Conservation (phyloP, 2,888 invertebrate genomes). For the Stratiomys singularior region DNA sequence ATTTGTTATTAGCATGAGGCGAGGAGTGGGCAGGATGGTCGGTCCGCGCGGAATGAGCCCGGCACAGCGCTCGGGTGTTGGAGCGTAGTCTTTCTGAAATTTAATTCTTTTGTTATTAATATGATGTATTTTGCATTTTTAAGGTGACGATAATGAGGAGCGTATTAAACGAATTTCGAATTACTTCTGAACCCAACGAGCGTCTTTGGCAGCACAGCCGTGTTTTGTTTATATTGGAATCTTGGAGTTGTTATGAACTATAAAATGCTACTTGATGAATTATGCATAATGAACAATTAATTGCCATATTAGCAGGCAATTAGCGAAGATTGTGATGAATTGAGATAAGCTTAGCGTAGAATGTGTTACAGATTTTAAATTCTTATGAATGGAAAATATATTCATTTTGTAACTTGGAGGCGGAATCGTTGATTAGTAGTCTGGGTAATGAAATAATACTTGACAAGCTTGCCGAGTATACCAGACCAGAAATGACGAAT, state of each 20-base stretch:
- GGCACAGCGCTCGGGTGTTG: not conserved
- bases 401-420: not conserved
- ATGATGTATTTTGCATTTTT: conserved; percentile 32
- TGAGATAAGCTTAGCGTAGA: conserved; percentile 6
- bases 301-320: conserved; percentile 18
- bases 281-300: conserved; percentile 20
- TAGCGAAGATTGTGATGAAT: not conserved
- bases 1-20: conserved; percentile 31
- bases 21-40: not conserved
- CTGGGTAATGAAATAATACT: no score
- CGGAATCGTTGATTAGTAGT: not conserved
- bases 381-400: not conserved
- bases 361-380: not conserved
- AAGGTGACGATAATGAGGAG: conserved; percentile 31
- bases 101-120: conserved; percentile 29
- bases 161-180: conserved; percentile 6
- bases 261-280: conserved; percentile 19
- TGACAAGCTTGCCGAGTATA: no score
- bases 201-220: not conserved
- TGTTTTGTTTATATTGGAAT: not conserved
- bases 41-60: not conserved
- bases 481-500: no score
- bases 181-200: conserved; percentile 22
- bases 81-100: conserved; percentile 3
- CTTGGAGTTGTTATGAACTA: not conserved